phyloP scores from a whole-genome alignment of 30 jellyfish, hydroid and myxozoan genomes.

The Turritopsis dohrnii region DNA sequence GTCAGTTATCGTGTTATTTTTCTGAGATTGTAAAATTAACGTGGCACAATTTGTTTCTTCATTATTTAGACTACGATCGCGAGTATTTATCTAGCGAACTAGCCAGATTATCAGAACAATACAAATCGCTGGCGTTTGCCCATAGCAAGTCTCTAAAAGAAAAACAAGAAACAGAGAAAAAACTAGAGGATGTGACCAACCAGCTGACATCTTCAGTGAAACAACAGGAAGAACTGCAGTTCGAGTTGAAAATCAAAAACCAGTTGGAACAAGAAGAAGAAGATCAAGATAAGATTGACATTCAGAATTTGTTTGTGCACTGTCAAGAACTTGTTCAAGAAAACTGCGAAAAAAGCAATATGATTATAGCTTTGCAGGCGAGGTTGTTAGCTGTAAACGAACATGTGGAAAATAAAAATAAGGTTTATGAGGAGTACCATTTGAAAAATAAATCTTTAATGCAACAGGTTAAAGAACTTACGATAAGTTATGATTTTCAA shows the following conservation, averaged over 20 bases:
- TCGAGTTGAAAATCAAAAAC: constrained; percentile 3
- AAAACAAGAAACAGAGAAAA: constrained; percentile 7
- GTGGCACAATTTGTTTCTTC: not conserved
- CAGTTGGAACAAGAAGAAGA: not conserved
- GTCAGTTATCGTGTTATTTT: too few relatives aligned
- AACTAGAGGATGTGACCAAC: constrained; percentile 3
- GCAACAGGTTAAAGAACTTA: constrained; percentile 68
- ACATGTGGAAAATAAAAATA: constrained; percentile 37
- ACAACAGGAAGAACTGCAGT: not conserved
- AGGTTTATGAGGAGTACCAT: constrained; percentile 34
- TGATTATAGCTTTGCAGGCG: constrained; percentile 24
- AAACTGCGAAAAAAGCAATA: constrained; percentile 15
- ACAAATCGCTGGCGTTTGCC: not conserved
- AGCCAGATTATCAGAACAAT: constrained; percentile 17
- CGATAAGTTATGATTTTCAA: constrained; percentile 66
- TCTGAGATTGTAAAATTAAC: too few relatives aligned
- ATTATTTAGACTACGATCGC: constrained; percentile 7
- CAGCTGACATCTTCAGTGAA: not conserved
- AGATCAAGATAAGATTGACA: not conserved
- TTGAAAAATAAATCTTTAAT: constrained; percentile 46
- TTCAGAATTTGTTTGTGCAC: not conserved
- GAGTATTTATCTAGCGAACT: constrained; percentile 16
- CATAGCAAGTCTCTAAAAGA: not conserved
- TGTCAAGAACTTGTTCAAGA: constrained; percentile 26
- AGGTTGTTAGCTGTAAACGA: constrained; percentile 24